These are phyloP conservation scores for Paralvinella palmiformis DNA, from an alignment of 1,140 invertebrate species.

Conservation along the genomic window DNA sequence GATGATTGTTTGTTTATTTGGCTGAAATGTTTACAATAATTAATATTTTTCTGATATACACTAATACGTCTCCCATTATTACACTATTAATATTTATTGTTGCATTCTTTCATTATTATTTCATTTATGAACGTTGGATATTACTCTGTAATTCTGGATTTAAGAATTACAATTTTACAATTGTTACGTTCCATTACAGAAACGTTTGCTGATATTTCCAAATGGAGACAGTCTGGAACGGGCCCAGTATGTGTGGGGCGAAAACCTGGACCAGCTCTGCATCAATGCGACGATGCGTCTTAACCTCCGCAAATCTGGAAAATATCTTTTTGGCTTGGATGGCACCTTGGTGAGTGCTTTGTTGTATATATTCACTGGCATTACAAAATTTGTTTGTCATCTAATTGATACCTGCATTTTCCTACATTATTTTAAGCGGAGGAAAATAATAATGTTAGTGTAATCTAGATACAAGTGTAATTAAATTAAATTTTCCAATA, in stretches of 20 bases:
- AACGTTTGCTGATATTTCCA: conserved; percentile 41
- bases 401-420: too few relatives aligned
- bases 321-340: conserved; percentile 37
- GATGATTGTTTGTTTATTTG: background rate
- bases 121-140: too few relatives aligned
- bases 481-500: too few relatives aligned
- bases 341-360: conserved; percentile 37
- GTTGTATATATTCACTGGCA: background rate
- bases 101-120: too few relatives aligned
- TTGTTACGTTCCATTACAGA: conserved; percentile 28
- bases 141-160: background rate
- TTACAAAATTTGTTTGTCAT: too few relatives aligned
- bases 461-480: too few relatives aligned
- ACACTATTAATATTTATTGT: background rate
- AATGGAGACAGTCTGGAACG: conserved; percentile 45
- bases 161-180: background rate
- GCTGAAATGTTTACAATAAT: background rate
- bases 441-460: too few relatives aligned
- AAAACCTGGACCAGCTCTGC: conserved; percentile 39
- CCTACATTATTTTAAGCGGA: too few relatives aligned
- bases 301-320: conserved; percentile 41
- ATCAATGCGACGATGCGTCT: conserved; percentile 40
- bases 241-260: conserved; percentile 44
- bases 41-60: background rate
- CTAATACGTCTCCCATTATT: background rate